Conservation (phyloP, 2,797 vertebrate species). For the Enteromius viviparus region DNA sequence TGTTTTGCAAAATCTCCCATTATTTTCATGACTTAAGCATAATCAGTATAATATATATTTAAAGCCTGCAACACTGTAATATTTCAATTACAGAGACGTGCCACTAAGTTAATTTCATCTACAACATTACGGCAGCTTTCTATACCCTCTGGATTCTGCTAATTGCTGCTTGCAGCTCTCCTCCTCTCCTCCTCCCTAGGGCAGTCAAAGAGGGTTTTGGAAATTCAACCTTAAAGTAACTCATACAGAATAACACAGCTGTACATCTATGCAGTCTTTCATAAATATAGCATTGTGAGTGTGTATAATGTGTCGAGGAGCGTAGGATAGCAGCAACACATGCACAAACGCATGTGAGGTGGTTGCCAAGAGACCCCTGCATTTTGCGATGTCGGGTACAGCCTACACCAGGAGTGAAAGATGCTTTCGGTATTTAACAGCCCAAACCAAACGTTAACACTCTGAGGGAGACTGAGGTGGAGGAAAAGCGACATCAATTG, state of each 20-base stretch:
- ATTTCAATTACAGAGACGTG: background rate
- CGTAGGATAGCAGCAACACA: constrained; percentile 24
- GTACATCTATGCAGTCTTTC: constrained; percentile 36
- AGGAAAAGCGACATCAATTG: background rate
- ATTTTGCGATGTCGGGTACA: constrained; percentile 23
- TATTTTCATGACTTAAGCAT: background rate
- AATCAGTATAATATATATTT: background rate
- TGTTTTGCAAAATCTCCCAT: background rate
- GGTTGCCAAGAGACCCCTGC: constrained; percentile 49
- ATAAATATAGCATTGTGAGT: constrained; percentile 24
- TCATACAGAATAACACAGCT: constrained; percentile 15
- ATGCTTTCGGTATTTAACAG: background rate
- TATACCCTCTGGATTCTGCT: background rate
- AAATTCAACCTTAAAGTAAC: constrained; percentile 6
- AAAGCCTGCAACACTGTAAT: background rate
- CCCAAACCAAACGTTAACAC: constrained; percentile 11
- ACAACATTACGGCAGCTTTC: constrained; percentile 1
- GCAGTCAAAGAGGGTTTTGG: background rate
- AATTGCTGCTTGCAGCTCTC: constrained; percentile 3
- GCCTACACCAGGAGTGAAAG: background rate
- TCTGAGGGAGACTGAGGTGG: background rate
- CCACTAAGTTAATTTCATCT: background rate
- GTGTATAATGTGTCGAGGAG: constrained; percentile 20
- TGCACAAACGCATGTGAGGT: constrained; percentile 29
- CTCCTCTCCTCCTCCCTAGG: background rate